phyloP scores from a whole-genome alignment of 2,797 vertebrate species.

The Gymnoscopelus braueri region DNA sequence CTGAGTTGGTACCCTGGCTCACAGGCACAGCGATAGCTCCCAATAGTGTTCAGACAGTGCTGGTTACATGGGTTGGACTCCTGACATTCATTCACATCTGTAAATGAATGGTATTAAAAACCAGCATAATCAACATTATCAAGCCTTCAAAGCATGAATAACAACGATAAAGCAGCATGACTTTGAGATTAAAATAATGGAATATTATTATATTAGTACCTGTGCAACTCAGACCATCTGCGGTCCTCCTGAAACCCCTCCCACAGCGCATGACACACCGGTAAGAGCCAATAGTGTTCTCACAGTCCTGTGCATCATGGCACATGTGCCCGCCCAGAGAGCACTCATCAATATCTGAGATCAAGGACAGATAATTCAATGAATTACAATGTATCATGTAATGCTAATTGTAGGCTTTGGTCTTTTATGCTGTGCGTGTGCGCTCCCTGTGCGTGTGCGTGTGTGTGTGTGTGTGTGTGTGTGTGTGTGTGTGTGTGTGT shows the following conservation, averaged over 20 bases:
- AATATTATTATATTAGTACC: conserved; percentile 69
- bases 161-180: no score
- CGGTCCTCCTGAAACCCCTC: conserved; percentile 87
- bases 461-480: conserved; percentile 7
- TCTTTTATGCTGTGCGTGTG: background rate
- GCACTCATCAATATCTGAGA: conserved; percentile 93
- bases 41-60: conserved; percentile 92
- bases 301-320: conserved; percentile 87
- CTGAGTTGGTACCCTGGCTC: conserved; percentile 93
- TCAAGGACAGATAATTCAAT: conserved; percentile 3
- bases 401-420: no score
- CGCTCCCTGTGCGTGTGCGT: background rate
- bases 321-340: conserved; percentile 83
- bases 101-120: conserved; percentile 2
- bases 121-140: no score
- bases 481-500: background rate
- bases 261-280: conserved; percentile 88
- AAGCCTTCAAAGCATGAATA: no score
- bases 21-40: conserved; percentile 95
- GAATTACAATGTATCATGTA: background rate
- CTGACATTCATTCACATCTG: conserved; percentile 96
- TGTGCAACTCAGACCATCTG: conserved; percentile 89
- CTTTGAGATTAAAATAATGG: no score
- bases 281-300: conserved; percentile 92
- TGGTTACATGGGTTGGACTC: conserved; percentile 93